phyloP scores from a whole-genome alignment of 2,888 invertebrate species.

The Drosophila neoperkinsi region DNA sequence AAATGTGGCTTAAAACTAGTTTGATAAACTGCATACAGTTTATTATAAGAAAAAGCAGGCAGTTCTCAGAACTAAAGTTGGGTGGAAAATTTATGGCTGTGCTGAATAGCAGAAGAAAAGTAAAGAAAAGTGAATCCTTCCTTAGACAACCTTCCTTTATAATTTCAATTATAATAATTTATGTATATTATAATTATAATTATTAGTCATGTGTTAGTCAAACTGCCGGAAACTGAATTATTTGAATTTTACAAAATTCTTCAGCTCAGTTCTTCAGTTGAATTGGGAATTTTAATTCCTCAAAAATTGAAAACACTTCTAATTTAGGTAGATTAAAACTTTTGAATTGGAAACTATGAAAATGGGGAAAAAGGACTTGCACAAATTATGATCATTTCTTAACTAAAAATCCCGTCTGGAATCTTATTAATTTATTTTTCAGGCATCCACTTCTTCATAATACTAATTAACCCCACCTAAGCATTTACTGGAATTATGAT shows the following conservation, averaged over 20 bases:
- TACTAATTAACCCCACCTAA: background rate
- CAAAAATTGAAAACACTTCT: background rate
- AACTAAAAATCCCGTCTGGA: background rate
- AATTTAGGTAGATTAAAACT: background rate
- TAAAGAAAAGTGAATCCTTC: background rate
- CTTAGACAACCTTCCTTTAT: background rate
- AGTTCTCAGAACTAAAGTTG: background rate
- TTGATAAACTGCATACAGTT: background rate
- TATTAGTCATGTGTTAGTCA: background rate
- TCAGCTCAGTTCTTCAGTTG: background rate
- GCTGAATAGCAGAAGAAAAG: background rate
- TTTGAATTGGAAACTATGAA: background rate
- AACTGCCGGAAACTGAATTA: background rate
- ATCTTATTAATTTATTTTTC: background rate
- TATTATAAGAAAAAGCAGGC: too few species aligned
- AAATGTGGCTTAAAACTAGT: background rate
- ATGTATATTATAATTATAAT: background rate
- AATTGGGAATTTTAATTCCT: background rate
- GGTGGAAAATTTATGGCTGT: background rate
- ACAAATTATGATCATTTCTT: background rate
- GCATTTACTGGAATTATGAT: slow-evolving; percentile 5
- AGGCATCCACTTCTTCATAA: background rate
- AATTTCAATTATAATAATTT: background rate
- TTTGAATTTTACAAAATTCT: background rate
- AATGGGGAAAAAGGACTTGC: background rate